Evolutionary conservation across 1,140 invertebrate genomes (phyloP).

Genomic region (Ceratosolen solmsi): DNA sequence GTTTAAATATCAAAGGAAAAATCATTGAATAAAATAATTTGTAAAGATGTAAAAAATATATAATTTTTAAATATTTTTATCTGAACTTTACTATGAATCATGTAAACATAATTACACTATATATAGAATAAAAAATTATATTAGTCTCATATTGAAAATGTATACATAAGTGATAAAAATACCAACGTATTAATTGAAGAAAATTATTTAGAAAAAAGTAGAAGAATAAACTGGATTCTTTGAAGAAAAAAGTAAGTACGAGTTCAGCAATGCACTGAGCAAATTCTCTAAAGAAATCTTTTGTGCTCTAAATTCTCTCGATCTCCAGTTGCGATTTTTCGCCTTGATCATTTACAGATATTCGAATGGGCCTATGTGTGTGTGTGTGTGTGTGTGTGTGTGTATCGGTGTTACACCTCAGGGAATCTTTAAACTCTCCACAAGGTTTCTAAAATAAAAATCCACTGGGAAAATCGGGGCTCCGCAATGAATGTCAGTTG

Average conservation of each 20-base stretch:
- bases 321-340: background rate
- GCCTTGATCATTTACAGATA: background rate
- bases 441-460: background rate
- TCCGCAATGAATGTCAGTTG: slow-evolving; percentile 4
- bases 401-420: background rate
- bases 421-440: background rate
- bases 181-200: too few relatives aligned
- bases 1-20: background rate
- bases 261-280: too few relatives aligned
- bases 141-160: too few relatives aligned
- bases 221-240: too few relatives aligned
- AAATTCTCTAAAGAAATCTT: background rate
- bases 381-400: too few relatives aligned
- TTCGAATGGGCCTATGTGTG: background rate
- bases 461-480: background rate
- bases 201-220: too few relatives aligned
- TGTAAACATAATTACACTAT: too few relatives aligned
- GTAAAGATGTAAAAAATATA: background rate
- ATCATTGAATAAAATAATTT: background rate
- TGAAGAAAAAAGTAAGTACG: background rate
- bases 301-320: background rate
- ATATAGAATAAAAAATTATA: too few relatives aligned
- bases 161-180: too few relatives aligned
- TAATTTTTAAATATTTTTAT: background rate
- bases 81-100: too few relatives aligned